Base-by-base conservation (phyloP, 2,797 vertebrate genomes). In the Typhlichthys subterraneus region DNA sequence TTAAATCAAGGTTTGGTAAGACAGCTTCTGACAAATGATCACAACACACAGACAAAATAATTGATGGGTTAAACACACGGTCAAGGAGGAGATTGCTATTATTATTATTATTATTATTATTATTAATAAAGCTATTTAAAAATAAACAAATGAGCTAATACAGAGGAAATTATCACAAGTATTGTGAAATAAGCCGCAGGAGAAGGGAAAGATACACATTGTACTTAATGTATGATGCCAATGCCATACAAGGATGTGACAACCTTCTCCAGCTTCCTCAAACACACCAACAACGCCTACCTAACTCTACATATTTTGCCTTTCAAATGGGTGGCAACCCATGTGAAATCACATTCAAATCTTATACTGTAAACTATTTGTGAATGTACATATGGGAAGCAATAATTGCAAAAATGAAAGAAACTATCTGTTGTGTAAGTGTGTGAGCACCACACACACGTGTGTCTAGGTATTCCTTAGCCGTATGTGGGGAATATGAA, bases 241-340 rank as follows among this genome's bases (percentile, higher is more conserved):
- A 51, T 55, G 6, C 31, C 12, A 14, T n/a, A 15, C 5, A 1
- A 66, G 63, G 45, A 64, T 6, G 8, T 50, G 4, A 12, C 1
- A 6, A 6, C 45, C 70, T 71, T 63, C 49, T 61, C 49, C 2
- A 6, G 4, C 42, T 72, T 73, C 65, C 49, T 59, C 52, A 29
- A 46, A 13, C 0, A 38, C 23, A 31, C 1, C 1, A 1, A 50
- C 3, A 13, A 17, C 14, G 38, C 14, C 14, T 31, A 15, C n/a
- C 2, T 17, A 19, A 14, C 15, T 14, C 10, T 2, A 19, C 19
- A 19, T 29, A 29, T 29, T 29, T 29, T 29, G 23, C 23, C 4
- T 29, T 29, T 29, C 23, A 29, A 29, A 29, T 29, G 23, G 23
- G 23, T 29, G 23, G 23, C 23, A 29, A 29, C 23, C 23, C 23